Evolutionary conservation across 2,113 vertebrate species (phyloP).

Genomic region (Hemibagrus wyckioides): DNA sequence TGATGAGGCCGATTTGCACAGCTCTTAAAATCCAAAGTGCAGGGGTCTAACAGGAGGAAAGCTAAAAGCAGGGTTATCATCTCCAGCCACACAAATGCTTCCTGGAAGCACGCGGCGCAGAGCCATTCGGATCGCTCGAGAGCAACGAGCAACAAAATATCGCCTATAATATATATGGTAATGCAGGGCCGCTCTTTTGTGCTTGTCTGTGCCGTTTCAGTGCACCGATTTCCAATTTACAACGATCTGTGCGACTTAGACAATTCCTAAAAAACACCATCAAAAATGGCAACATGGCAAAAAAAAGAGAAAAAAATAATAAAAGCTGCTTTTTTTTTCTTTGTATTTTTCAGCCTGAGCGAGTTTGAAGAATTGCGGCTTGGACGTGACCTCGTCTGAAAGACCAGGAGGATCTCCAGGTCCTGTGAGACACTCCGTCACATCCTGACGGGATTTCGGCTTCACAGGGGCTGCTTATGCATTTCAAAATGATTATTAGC

Average conservation of each 20-base stretch:
- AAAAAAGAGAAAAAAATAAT: slow-evolving; percentile 22
- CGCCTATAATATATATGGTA: slow-evolving; percentile 72
- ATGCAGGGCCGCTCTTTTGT: slow-evolving; percentile 67
- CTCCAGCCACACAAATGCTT: slow-evolving; percentile 68
- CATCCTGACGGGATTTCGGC: not conserved
- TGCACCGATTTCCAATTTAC: slow-evolving; percentile 61
- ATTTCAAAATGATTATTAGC: not conserved
- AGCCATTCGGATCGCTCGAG: slow-evolving; percentile 70
- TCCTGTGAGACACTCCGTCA: slow-evolving; percentile 55
- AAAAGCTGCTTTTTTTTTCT: slow-evolving; percentile 40
- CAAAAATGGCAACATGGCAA: slow-evolving; percentile 52
- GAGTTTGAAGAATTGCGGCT: slow-evolving; percentile 65
- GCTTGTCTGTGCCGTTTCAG: slow-evolving; percentile 55
- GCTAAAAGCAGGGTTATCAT: slow-evolving; percentile 71
- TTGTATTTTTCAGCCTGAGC: slow-evolving; percentile 62
- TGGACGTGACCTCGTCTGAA: slow-evolving; percentile 58
- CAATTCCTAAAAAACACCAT: slow-evolving; percentile 60
- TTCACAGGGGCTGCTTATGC: not conserved
- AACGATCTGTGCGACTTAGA: slow-evolving; percentile 66
- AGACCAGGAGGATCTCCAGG: slow-evolving; percentile 27
- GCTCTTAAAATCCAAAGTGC: slow-evolving; percentile 68
- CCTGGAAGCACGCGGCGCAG: slow-evolving; percentile 59
- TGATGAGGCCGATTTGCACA: slow-evolving; percentile 66
- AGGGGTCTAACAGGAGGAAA: slow-evolving; percentile 66
- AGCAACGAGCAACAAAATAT: slow-evolving; percentile 65